Evolutionary conservation across 2,113 vertebrate genomes (phyloP).

Genomic region (Pelecanus crispus): DNA sequence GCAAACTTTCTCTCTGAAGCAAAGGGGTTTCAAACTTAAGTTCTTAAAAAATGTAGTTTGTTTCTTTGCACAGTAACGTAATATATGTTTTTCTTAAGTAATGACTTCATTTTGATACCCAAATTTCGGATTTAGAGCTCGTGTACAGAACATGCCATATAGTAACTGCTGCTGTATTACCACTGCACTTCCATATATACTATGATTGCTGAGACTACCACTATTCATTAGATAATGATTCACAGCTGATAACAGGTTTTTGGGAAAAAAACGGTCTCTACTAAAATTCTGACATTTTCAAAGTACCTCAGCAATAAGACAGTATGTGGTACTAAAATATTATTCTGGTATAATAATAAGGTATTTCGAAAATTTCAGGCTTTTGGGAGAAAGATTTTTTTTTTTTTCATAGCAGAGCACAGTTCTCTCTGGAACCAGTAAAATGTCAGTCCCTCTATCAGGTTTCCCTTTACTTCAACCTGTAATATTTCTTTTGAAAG

Average conservation of each 20-base stretch:
- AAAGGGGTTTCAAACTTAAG: neutral
- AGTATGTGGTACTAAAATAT: neutral
- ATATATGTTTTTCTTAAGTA: neutral
- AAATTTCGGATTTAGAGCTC: neutral
- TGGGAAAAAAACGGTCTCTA: neutral
- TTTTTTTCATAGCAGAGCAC: neutral
- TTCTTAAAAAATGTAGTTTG: neutral
- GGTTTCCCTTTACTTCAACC: neutral
- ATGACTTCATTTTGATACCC: accelerated
- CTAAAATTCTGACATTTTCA: neutral
- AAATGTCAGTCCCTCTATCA: neutral
- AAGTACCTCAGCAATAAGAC: neutral
- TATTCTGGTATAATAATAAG: neutral
- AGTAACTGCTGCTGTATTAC: neutral
- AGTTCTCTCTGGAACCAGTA: neutral
- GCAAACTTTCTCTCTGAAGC: constrained; percentile 62
- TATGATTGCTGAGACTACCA: accelerated
- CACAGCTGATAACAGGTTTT: neutral
- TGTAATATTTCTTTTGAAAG: neutral
- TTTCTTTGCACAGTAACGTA: neutral
- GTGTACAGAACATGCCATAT: accelerated
- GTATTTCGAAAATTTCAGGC: neutral
- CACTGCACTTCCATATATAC: neutral
- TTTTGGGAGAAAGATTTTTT: neutral
- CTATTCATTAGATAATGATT: neutral